Percentiles rank a stretch among this genome's conserved stretches.
These are phyloP conservation scores for Pterocles orientalis DNA, from an alignment of 2,113 vertebrate species.

Conservation along the genomic window DNA sequence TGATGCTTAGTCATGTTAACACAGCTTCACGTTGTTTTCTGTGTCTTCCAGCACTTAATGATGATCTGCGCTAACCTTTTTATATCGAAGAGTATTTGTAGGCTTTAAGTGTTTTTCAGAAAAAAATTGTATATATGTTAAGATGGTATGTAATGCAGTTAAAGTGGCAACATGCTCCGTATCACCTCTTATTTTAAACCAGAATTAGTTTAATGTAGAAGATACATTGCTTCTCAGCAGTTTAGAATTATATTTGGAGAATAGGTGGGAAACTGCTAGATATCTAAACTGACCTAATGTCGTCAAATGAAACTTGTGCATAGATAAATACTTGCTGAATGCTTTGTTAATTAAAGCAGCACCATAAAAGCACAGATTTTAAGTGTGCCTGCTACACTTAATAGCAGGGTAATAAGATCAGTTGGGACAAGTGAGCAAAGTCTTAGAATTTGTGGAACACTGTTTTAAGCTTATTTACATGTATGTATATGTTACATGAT, in stretches of 20 bases:
- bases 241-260: not conserved
- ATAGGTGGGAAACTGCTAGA: not conserved
- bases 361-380: not conserved
- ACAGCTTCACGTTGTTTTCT: not conserved
- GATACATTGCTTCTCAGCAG: not conserved
- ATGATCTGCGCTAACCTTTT: not conserved
- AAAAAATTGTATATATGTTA: rapidly evolving
- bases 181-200: not conserved
- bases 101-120: not conserved
- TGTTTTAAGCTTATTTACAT: not conserved
- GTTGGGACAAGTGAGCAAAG: not conserved
- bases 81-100: not conserved
- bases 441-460: not conserved
- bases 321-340: not conserved
- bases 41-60: not conserved
- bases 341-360: not conserved
- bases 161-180: not conserved
- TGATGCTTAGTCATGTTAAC: not conserved
- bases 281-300: not conserved
- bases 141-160: not conserved
- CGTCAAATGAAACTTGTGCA: not conserved
- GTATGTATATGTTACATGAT: not conserved
- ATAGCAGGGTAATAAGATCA: not conserved
- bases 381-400: not conserved
- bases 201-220: not conserved